Conservation (phyloP, 2,113 vertebrate genomes). For the Calyptomena viridis region DNA sequence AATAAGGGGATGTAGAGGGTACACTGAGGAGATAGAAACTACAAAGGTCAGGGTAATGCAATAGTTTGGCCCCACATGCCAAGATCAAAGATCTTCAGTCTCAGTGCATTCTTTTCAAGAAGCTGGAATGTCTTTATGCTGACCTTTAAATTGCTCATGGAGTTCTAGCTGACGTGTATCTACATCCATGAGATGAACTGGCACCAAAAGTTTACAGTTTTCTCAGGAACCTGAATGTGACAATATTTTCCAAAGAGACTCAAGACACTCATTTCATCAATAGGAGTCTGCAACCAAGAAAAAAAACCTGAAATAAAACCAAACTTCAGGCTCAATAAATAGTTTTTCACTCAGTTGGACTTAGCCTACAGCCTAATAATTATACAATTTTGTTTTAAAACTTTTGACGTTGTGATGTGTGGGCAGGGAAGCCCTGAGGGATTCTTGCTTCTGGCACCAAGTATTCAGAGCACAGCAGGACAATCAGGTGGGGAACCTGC, state of each 20-base stretch:
- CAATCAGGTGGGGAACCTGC: neutral
- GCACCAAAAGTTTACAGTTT: neutral
- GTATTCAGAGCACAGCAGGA: neutral
- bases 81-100: neutral
- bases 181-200: neutral
- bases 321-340: neutral
- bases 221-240: neutral
- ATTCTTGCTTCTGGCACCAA: neutral
- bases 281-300: neutral
- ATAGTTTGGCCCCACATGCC: neutral
- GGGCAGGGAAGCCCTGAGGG: neutral
- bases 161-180: neutral
- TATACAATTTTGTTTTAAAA: neutral
- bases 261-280: neutral
- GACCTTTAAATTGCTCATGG: neutral
- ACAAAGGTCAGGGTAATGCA: neutral
- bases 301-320: neutral
- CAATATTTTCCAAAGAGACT: neutral
- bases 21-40: neutral
- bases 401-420: neutral
- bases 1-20: neutral
- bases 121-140: neutral
- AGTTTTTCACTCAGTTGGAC: neutral
- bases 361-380: neutral
- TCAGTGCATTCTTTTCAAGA: neutral